Conservation (phyloP, 2,888 invertebrate genomes). For the Drosophila algonquin region DNA sequence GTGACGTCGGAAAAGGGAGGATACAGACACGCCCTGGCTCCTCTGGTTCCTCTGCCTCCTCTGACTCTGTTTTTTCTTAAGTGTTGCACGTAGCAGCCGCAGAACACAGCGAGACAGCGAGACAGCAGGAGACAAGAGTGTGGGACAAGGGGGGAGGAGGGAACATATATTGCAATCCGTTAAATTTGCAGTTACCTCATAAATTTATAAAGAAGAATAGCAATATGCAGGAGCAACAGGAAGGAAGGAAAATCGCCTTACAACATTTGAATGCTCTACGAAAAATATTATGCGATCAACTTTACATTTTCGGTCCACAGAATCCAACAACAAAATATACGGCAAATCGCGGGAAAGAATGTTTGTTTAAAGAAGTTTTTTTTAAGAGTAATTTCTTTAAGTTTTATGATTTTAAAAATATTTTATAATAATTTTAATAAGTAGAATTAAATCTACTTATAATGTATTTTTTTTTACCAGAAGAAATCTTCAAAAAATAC, state of each 20-base stretch:
- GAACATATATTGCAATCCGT: constrained; percentile 39
- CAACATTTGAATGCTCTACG: too few relatives aligned
- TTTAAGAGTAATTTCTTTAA: too few relatives aligned
- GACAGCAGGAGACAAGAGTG: neutral
- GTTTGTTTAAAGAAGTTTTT: too few relatives aligned
- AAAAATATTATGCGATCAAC: neutral
- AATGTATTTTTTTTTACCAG: neutral
- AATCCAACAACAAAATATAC: too few relatives aligned
- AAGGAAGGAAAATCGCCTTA: neutral
- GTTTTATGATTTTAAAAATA: too few relatives aligned
- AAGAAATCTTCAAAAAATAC: too few relatives aligned
- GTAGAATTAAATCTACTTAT: neutral
- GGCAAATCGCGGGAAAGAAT: too few relatives aligned
- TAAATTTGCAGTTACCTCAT: constrained; percentile 55
- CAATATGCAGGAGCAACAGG: constrained; percentile 21
- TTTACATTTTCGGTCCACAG: neutral
- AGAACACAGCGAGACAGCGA: neutral
- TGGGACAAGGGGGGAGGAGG: neutral
- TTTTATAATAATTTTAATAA: neutral
- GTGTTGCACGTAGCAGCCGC: constrained; percentile 41
- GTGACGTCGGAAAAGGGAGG: constrained; percentile 45
- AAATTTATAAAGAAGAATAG: constrained; percentile 43
- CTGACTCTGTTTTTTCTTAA: neutral
- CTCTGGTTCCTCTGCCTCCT: too few relatives aligned
- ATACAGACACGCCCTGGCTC: constrained; percentile 17